These are phyloP conservation scores for Drosophila histrio DNA, from an alignment of 2,888 invertebrate species.

Conservation along the genomic window DNA sequence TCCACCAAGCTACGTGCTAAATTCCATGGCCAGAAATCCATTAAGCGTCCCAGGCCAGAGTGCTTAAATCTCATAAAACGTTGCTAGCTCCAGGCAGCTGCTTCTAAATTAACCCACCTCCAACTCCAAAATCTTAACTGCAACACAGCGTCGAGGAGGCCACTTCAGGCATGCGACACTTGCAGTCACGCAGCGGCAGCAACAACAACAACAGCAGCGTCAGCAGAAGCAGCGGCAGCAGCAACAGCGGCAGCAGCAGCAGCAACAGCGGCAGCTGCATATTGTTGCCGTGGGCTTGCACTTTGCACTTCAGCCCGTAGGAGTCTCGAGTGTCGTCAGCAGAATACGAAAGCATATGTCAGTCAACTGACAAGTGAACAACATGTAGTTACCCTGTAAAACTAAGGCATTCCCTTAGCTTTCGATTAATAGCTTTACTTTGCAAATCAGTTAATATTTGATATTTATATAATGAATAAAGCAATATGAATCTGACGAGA, in stretches of 20 bases:
- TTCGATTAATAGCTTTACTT: not conserved
- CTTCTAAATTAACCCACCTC: conserved; percentile 70
- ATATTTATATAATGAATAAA: too few relatives aligned
- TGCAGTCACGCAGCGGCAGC: conserved; percentile 38
- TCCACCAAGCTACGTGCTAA: conserved; percentile 71
- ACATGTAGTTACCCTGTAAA: conserved; percentile 26
- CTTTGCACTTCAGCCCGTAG: conserved; percentile 71
- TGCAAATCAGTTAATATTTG: too few relatives aligned
- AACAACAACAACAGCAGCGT: not conserved
- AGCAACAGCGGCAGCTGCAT: conserved; percentile 49
- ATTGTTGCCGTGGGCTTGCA: conserved; percentile 60
- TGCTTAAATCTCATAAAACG: conserved; percentile 75
- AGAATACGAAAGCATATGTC: conserved; percentile 31
- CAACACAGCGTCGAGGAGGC: conserved; percentile 52
- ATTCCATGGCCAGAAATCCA: conserved; percentile 73
- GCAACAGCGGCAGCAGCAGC: not conserved
- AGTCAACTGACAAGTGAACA: not conserved
- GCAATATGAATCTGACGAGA: too few relatives aligned
- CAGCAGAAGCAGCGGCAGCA: not conserved
- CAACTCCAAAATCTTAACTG: conserved; percentile 15
- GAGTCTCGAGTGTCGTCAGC: conserved; percentile 59
- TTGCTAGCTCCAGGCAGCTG: conserved; percentile 56
- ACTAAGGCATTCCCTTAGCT: not conserved
- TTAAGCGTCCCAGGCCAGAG: conserved; percentile 62
- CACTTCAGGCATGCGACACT: conserved; percentile 58